Evolutionary conservation across 2,113 vertebrate genomes (phyloP).

Genomic region (Parotia lawesii): DNA sequence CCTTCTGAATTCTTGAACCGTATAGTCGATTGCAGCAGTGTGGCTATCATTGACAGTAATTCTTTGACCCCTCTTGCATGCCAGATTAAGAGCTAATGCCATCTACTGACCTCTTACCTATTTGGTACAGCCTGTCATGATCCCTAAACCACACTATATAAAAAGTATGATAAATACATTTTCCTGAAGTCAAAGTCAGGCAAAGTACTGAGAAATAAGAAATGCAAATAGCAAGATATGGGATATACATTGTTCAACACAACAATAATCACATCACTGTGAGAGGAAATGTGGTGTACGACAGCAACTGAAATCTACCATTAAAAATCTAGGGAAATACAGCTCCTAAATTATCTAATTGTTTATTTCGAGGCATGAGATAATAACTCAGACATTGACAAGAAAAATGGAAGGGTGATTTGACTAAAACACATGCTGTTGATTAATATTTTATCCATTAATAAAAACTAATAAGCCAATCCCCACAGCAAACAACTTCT

Average conservation of each 20-base stretch:
- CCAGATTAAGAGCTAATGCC: neutral
- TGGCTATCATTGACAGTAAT: neutral
- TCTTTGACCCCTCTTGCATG: neutral
- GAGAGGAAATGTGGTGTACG: neutral
- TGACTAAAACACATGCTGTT: neutral
- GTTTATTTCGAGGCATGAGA: neutral
- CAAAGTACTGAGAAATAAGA: neutral
- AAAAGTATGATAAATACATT: neutral
- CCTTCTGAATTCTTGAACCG: neutral
- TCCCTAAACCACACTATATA: neutral
- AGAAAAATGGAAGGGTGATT: neutral
- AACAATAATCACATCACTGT: neutral
- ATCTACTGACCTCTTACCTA: neutral
- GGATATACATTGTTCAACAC: neutral
- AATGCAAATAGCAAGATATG: neutral
- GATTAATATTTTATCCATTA: neutral
- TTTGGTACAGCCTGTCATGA: neutral
- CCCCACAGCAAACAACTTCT: neutral
- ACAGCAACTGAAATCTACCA: neutral
- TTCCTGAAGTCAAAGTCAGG: neutral
- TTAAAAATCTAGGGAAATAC: neutral
- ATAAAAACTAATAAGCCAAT: neutral
- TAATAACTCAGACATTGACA: neutral
- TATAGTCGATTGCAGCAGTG: neutral
- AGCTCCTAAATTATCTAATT: neutral